Percentiles rank a stretch among this genome's conserved stretches.
phyloP scores from a whole-genome alignment of 2,113 vertebrate genomes.

The Phrynocephalus versicolor region DNA sequence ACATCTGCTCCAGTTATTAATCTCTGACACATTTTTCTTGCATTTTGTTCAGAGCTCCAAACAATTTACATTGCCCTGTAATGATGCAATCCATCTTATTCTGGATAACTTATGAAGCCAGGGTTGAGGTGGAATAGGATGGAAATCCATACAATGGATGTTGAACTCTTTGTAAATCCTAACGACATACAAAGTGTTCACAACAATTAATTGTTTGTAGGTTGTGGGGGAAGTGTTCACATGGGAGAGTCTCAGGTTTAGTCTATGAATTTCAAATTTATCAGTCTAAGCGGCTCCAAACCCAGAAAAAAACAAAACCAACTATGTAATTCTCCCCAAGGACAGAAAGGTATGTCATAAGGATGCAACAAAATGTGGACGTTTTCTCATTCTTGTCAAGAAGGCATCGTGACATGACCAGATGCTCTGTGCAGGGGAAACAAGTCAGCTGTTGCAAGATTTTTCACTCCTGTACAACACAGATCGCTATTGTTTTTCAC shows the following conservation, averaged over 20 bases:
- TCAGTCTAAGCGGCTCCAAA: background rate
- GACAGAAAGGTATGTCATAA: background rate
- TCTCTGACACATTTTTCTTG: conserved; percentile 8
- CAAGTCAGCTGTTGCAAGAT: too few relatives aligned
- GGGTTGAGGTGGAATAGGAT: too few relatives aligned
- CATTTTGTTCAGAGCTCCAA: background rate
- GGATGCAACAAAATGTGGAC: background rate
- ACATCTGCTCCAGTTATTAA: conserved; percentile 18
- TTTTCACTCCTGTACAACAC: too few relatives aligned
- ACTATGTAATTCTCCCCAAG: background rate
- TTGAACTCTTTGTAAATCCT: background rate
- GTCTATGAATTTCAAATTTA: background rate
- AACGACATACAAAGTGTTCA: background rate
- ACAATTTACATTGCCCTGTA: conserved; percentile 1
- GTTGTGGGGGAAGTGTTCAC: background rate
- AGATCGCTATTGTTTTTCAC: too few relatives aligned
- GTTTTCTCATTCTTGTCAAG: too few relatives aligned
- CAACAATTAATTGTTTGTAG: background rate
- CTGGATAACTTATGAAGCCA: background rate
- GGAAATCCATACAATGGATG: background rate
- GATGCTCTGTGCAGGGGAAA: background rate
- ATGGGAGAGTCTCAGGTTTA: background rate
- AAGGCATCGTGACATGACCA: background rate
- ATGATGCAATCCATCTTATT: background rate
- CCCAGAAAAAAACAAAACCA: background rate